Conservation (phyloP, 2,113 vertebrate species). For the Otis tarda region DNA sequence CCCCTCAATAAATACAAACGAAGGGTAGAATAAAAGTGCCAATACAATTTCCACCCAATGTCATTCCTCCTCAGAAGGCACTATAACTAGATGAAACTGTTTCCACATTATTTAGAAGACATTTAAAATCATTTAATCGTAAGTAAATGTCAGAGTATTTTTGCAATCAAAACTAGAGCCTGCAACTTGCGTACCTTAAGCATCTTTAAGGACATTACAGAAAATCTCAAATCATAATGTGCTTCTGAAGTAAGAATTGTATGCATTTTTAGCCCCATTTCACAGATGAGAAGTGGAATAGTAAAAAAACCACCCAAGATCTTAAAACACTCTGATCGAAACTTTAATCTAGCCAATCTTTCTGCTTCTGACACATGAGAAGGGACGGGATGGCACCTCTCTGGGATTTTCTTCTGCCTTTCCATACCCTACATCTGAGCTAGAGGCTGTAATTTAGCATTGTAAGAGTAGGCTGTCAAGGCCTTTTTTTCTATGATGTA, state of each 20-base stretch:
- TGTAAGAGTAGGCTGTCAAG: neutral
- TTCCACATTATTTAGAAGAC: neutral
- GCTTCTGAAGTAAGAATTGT: neutral
- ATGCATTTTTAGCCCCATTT: neutral
- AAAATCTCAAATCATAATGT: neutral
- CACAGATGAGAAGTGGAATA: neutral
- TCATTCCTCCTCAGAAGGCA: neutral
- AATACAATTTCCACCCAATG: neutral
- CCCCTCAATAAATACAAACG: neutral
- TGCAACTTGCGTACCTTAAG: neutral
- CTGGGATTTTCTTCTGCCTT: neutral
- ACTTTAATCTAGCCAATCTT: neutral
- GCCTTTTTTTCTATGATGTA: neutral
- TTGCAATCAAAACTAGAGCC: slow-evolving; percentile 20
- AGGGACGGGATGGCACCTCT: neutral
- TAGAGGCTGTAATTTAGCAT: neutral
- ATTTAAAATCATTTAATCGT: slow-evolving; percentile 25
- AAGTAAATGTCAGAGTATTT: slow-evolving; percentile 38
- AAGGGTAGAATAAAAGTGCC: neutral
- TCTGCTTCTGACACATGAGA: neutral
- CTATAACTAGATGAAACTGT: neutral
- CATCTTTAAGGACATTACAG: neutral
- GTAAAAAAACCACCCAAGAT: neutral
- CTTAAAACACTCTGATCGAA: neutral
- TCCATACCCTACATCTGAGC: neutral